Percentiles rank a stretch among this genome's conserved stretches.
Evolutionary conservation across 2,797 vertebrate species (phyloP).

Genomic region (Thaleichthys pacificus): DNA sequence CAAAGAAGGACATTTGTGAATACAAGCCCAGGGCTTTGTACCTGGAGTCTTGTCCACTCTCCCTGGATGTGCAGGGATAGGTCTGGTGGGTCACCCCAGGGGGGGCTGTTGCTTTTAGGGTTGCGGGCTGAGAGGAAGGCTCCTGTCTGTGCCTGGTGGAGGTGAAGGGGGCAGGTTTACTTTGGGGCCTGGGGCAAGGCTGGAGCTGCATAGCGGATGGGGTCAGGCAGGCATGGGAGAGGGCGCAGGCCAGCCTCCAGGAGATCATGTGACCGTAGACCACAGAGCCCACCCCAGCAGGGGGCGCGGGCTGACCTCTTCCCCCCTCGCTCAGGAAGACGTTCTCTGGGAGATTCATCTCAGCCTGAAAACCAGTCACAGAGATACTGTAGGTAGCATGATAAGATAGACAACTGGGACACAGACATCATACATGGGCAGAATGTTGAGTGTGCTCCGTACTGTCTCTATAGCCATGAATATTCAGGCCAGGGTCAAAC

Average conservation of each 20-base stretch:
- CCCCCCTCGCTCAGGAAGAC: not conserved
- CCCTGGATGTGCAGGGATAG: not conserved
- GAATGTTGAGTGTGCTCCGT: no score
- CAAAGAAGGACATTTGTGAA: not conserved
- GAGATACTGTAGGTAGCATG: not conserved
- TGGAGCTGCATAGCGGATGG: slow-evolving; percentile 7
- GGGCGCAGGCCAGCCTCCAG: slow-evolving; percentile 18
- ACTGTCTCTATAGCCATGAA: no score
- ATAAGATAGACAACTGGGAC: not conserved
- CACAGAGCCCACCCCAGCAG: not conserved
- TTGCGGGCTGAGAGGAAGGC: not conserved
- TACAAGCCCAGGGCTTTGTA: not conserved
- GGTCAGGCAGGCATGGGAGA: slow-evolving; percentile 9
- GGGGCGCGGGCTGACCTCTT: slow-evolving; percentile 4
- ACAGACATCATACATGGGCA: not conserved
- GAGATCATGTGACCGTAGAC: slow-evolving; percentile 5
- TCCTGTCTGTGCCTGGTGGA: not conserved
- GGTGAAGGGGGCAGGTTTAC: not conserved
- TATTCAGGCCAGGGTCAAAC: no score
- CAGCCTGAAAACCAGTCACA: slow-evolving; percentile 5
- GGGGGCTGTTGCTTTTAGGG: not conserved
- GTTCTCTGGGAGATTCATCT: slow-evolving; percentile 3
- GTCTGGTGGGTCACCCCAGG: not conserved
- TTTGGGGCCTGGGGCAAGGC: not conserved
- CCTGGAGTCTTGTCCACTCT: not conserved